Evolutionary conservation across 2,113 vertebrate species (phyloP).

Genomic region (Phocoena phocoena): DNA sequence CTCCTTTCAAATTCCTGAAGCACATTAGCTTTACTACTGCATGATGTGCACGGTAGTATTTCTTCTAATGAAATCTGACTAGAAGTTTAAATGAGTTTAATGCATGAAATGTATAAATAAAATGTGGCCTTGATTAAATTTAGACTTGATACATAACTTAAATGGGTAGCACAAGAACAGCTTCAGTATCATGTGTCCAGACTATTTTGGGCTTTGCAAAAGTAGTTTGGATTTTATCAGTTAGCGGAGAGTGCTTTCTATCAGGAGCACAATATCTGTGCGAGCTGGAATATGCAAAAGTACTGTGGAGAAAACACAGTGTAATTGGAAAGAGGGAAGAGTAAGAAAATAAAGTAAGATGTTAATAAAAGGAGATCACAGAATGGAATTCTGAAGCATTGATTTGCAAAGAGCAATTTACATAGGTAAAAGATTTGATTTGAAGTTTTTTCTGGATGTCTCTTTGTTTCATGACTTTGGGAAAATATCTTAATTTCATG

Average conservation of each 20-base stretch:
- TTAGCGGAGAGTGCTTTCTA: constrained; percentile 58
- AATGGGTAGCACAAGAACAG: constrained; percentile 86
- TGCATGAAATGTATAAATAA: constrained; percentile 91
- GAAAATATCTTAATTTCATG: background rate
- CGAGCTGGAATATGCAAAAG: constrained; percentile 37
- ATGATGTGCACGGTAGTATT: constrained; percentile 88
- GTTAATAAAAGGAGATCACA: background rate
- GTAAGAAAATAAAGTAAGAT: background rate
- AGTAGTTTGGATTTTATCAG: constrained; percentile 80
- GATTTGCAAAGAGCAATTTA: background rate
- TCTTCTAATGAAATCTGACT: constrained; percentile 91
- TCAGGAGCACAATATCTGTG: constrained; percentile 45
- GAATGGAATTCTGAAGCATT: background rate
- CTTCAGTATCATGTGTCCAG: constrained; percentile 83
- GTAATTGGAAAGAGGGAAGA: background rate
- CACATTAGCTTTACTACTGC: constrained; percentile 89
- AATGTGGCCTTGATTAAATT: constrained; percentile 91
- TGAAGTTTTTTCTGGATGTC: background rate
- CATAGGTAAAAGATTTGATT: background rate
- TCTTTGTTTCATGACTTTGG: background rate
- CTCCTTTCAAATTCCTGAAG: constrained; percentile 90
- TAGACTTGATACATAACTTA: constrained; percentile 87
- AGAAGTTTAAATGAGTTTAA: constrained; percentile 90
- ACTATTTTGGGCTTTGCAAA: constrained; percentile 82
- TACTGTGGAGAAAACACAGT: background rate